Conservation (phyloP, 2,113 vertebrate species). For the Hydrochoerus hydrochaeris region DNA sequence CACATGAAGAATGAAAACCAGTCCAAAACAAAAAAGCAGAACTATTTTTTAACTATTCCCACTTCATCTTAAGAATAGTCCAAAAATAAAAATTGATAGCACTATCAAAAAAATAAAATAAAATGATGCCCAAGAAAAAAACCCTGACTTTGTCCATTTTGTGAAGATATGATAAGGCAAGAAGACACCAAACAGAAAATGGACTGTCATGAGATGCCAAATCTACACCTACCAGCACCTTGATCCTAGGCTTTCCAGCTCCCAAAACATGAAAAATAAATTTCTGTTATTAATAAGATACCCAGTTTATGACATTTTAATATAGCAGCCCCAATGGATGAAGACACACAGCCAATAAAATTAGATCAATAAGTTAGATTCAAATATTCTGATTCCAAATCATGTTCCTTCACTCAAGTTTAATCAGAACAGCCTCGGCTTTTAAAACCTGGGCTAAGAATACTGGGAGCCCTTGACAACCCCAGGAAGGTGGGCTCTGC, state of each 20-base stretch:
- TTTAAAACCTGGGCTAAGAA: neutral
- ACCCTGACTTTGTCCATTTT: neutral
- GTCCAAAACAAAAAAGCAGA: neutral
- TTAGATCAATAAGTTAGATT: conserved; percentile 41
- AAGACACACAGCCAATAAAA: conserved; percentile 35
- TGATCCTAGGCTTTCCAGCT: neutral
- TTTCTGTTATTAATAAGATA: neutral
- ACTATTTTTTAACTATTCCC: neutral
- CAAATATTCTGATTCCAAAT: neutral
- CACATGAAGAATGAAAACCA: neutral
- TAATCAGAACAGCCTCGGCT: neutral
- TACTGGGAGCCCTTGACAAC: neutral
- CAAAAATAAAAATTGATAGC: neutral
- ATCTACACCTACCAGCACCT: neutral
- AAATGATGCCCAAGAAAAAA: neutral
- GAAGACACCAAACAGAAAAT: neutral
- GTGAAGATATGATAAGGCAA: neutral
- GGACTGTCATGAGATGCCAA: neutral
- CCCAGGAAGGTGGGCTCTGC: neutral
- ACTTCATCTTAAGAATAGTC: neutral
- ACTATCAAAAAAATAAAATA: neutral
- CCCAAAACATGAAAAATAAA: neutral
- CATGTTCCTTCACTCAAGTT: neutral
- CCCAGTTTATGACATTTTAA: neutral
- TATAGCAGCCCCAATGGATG: neutral